Percentiles rank a stretch among this genome's conserved stretches.
Evolutionary conservation across 2,113 vertebrate species (phyloP).

Genomic region (Plotosus lineatus): DNA sequence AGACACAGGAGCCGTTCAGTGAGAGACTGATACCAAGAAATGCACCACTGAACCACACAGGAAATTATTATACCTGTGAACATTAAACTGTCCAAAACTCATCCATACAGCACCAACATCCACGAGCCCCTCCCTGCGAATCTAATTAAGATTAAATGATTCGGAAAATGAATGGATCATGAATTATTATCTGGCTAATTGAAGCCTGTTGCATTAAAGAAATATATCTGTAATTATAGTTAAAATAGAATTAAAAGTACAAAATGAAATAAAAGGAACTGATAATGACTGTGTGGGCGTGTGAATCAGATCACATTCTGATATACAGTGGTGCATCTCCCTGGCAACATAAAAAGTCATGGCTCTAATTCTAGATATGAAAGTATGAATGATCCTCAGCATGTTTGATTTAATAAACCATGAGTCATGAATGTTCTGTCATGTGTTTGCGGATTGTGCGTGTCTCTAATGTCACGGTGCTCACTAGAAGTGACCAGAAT

Average conservation of each 20-base stretch:
- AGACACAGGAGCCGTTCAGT: no score
- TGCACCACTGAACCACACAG: no score
- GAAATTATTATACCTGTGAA: no score
- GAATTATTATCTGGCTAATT: background rate
- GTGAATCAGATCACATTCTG: background rate
- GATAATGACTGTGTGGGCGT: background rate
- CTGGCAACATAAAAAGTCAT: background rate
- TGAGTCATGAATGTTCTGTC: background rate
- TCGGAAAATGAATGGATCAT: no score
- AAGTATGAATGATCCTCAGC: background rate
- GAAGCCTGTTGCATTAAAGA: background rate
- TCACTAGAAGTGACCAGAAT: no score
- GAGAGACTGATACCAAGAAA: no score
- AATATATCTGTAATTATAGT: background rate
- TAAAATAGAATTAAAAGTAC: background rate
- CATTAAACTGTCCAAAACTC: no score
- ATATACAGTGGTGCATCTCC: background rate
- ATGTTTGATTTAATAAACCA: background rate
- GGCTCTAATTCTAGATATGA: background rate
- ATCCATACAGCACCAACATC: no score
- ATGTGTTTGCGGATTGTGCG: background rate
- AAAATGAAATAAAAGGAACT: background rate
- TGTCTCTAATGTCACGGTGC: background rate
- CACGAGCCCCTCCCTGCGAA: no score
- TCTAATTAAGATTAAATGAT: no score